Base-by-base conservation (phyloP, 2,797 vertebrate species). In the Pangasius larnaudii region DNA sequence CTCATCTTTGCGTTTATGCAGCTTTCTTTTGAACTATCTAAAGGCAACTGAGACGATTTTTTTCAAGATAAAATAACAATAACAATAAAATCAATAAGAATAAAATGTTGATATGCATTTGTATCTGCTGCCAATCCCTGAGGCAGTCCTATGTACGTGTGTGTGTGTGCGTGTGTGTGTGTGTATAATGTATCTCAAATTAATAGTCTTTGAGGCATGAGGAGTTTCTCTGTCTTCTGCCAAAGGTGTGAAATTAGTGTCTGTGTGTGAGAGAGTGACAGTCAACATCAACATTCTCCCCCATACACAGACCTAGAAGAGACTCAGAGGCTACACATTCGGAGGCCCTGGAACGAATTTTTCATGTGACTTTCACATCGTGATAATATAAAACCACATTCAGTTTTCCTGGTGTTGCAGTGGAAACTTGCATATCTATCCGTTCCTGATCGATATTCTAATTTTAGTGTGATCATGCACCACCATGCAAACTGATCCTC, bases 251-350 rank as follows among this genome's bases (percentile, higher is more conserved):
- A 96, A 96, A 95, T 91, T 93, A 91, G 91, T 94, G 94, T 80
- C 89, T 89, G 91, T 92, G 95, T 92, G 93, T 93, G 94, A 92
- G 91, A 93, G 91, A 93, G 90, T 96, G 91, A 93, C 95, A 93
- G 95, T 96, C 95, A 96, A 96, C 95, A 94, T 95, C 92, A 65
- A 96, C 93, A 96, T 96, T 96, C 95, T 95, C 91, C 88, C n/a
- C n/a, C 91, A 91, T 92, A 91, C 82, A 84, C 74, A 91, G 81
- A 90, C 91, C 90, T 90, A 87, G 56, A 86, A 89, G 88, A 85
- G 69, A 84, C 58, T 14, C 75, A 0, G 18, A 36, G 65, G 61
- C 61, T 36, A 72, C 85, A 80, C 88, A 56, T 87, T 77, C 65
- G 42, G 56, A 84, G 77, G 87, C 39, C 33, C 91, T 14, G 27